Percentiles rank a stretch among this genome's conserved stretches.
These are phyloP conservation scores for Poeciliopsis turneri DNA, from an alignment of 2,797 vertebrate genomes.

Conservation along the genomic window DNA sequence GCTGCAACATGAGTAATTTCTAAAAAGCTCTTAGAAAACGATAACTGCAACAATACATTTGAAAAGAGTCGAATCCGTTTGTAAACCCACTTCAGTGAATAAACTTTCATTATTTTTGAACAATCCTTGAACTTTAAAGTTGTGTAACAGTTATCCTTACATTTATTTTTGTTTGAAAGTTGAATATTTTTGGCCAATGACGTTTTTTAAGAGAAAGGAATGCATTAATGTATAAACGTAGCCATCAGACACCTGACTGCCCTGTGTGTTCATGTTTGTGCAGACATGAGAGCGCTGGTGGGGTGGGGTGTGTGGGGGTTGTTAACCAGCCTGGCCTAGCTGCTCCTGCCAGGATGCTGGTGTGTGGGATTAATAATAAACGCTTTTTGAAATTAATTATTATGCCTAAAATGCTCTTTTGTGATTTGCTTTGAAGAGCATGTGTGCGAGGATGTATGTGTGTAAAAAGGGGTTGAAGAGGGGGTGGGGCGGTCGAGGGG, in stretches of 20 bases:
- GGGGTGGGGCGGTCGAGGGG: conserved; percentile 56
- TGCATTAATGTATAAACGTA: background rate
- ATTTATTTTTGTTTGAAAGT: background rate
- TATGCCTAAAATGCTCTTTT: conserved; percentile 88
- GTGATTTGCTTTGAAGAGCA: conserved; percentile 84
- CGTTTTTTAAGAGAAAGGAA: background rate
- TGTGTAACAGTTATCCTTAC: background rate
- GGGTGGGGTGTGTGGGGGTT: background rate
- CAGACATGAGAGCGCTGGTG: background rate
- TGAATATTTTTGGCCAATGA: background rate
- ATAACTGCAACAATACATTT: background rate
- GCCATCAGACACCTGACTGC: background rate
- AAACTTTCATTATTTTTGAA: background rate
- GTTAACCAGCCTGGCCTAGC: conserved; percentile 60
- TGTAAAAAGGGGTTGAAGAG: background rate
- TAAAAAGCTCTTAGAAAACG: background rate
- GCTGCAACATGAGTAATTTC: background rate
- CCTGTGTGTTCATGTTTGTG: conserved; percentile 4
- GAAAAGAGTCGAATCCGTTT: background rate
- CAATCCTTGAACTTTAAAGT: background rate
- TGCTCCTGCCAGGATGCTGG: conserved; percentile 60
- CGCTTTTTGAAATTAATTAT: conserved; percentile 83
- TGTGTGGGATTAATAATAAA: conserved; percentile 82
- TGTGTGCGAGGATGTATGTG: conserved; percentile 43
- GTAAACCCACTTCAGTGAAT: background rate